Base-by-base conservation (phyloP, 1,140 invertebrate genomes). In the Drosophila nikananu region DNA sequence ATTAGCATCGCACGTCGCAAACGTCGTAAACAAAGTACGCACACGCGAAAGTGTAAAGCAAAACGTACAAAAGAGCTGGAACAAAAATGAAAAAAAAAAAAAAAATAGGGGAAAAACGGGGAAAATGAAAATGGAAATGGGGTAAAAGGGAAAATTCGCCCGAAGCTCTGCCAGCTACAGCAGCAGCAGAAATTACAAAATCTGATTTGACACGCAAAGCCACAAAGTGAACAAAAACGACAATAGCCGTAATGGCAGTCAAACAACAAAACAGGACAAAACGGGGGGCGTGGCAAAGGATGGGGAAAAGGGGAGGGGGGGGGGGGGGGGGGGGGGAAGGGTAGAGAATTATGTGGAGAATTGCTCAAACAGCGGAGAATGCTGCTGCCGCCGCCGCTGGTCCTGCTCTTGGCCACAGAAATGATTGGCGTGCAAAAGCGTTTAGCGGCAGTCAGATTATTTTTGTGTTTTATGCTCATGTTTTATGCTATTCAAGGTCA, bases 171-270 rank as follows among this genome's bases (percentile, higher is more conserved):
- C 44, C 39, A 66, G 25, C 51, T 42, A 23, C 32, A 44, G 66
- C 65, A 64, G 48, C 65, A 64, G 49, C 60, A 76, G 44, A 77
- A 80, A 77, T 83, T 66, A 77, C 72, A 83, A 83, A 84, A 89
- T 89, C 80, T 71, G 80, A 83, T 89, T 83, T 83, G 84, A 89
- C 83, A 87, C 83, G 83, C 83, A 87, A 81, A 74, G 80, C 80
- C 57, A 66, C 65, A 73, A 72, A 72, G 70, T 60, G 46, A 35
- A 37, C 52, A 73, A 51, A 59, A 73, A 51, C 70, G 58, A 72
- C 54, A 77, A 66, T 57, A 21, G 49, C 48, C 75, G 32, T 32
- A 71, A 76, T 35, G 46, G 27, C 32, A 42, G 32, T 25, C 32
- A 49, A 73, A 27, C 39, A 63, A 46, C 59, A 73, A 48, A 21